A percentile compares a stretch with the other conserved stretches of the same genome.
phyloP scores from a whole-genome alignment of 2,797 vertebrate genomes.

The Peromyscus nudipes region DNA sequence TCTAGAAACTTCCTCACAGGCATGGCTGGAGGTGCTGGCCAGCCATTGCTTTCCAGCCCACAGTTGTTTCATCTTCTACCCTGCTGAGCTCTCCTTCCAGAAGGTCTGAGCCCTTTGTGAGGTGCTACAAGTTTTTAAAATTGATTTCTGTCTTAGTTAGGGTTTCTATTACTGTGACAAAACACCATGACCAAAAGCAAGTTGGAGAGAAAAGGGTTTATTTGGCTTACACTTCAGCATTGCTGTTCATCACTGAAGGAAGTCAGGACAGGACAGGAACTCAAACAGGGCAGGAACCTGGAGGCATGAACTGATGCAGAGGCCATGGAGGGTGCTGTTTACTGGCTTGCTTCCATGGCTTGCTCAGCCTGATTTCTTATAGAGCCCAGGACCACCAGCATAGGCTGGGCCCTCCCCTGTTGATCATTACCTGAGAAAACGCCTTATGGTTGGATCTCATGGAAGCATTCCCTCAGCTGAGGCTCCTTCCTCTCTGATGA shows the following conservation, averaged over 20 bases:
- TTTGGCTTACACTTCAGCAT: neutral
- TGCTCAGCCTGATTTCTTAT: neutral
- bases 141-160: neutral
- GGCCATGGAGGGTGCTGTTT: neutral
- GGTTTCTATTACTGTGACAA: neutral
- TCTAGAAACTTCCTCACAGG: neutral
- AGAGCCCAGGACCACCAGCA: neutral
- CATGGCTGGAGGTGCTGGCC: neutral
- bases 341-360: neutral
- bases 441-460: neutral
- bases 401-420: too few species aligned
- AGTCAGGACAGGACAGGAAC: neutral
- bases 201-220: neutral
- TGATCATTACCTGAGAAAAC: neutral
- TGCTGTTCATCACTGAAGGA: neutral
- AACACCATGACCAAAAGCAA: neutral
- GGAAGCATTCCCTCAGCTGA: neutral
- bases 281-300: neutral
- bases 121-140: rapidly evolving
- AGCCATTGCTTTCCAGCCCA: neutral
- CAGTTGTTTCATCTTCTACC: neutral
- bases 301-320: neutral
- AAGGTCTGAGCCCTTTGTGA: neutral
- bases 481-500: neutral
- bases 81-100: neutral